Evolutionary conservation across 1,140 invertebrate genomes (phyloP).

Genomic region (Pissodes strobi): DNA sequence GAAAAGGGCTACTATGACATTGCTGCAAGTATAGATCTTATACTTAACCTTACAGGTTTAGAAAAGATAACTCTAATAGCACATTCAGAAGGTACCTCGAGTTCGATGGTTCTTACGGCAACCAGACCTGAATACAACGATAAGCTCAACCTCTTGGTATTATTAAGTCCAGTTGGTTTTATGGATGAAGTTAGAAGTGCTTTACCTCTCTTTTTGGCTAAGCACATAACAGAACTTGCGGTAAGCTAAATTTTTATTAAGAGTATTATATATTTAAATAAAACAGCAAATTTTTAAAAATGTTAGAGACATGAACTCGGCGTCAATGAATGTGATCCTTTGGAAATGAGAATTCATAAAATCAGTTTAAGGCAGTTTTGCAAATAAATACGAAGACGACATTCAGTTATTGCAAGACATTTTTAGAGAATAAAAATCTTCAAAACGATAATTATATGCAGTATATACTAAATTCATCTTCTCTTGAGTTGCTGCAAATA

Average conservation of each 20-base stretch:
- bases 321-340: neutral
- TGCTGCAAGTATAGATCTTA: slow-evolving; percentile 65
- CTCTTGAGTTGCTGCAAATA: no score
- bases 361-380: no score
- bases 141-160: slow-evolving; percentile 60
- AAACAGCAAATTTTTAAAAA: neutral
- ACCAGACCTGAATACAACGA: slow-evolving; percentile 60
- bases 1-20: slow-evolving; percentile 71
- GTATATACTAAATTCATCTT: no score
- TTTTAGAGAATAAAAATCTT: no score
- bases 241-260: slow-evolving; percentile 7
- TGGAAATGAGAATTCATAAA: no score
- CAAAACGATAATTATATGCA: no score
- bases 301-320: neutral
- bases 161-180: slow-evolving; percentile 64
- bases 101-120: slow-evolving; percentile 60
- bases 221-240: slow-evolving; percentile 4
- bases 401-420: no score
- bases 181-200: slow-evolving; percentile 39
- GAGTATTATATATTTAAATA: no score
- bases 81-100: slow-evolving; percentile 64
- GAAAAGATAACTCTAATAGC: slow-evolving; percentile 61
- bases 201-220: neutral
- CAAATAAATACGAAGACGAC: no score
- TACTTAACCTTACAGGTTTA: slow-evolving; percentile 59